Evolutionary conservation across 2,888 invertebrate genomes (phyloP).

Genomic region (Hirtodrosophila alboralis): DNA sequence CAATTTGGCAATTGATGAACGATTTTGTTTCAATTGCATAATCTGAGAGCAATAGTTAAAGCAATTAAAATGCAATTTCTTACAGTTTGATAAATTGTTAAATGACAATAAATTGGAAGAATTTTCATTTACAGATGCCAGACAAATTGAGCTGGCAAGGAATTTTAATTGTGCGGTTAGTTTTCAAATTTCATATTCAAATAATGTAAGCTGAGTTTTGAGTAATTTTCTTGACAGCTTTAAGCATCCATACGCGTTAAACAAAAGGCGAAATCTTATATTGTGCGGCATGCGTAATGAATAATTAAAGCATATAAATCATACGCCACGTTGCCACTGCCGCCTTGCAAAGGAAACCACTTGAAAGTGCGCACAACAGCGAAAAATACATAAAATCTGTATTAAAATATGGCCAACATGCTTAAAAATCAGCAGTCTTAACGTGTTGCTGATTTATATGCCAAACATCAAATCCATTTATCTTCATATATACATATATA

Average conservation of each 20-base stretch:
- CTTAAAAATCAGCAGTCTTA: constrained; percentile 46
- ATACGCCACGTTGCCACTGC: constrained; percentile 64
- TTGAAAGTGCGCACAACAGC: constrained; percentile 60
- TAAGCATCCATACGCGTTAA: background rate
- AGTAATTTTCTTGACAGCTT: background rate
- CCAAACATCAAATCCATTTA: constrained; percentile 77
- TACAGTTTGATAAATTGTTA: no score
- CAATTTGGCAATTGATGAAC: no score
- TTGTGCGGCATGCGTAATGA: constrained; percentile 42
- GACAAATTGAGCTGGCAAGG: no score
- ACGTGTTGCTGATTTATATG: constrained; percentile 67
- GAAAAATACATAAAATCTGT: constrained; percentile 55
- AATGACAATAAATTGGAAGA: no score
- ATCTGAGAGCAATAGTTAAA: no score
- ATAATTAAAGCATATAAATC: constrained; percentile 75
- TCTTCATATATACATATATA: constrained; percentile 61
- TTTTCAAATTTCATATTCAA: no score
- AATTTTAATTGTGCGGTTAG: no score
- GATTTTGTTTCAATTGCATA: no score
- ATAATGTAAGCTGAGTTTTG: no score
- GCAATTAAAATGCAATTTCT: no score
- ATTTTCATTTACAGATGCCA: no score
- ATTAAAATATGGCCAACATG: constrained; percentile 47
- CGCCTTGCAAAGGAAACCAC: constrained; percentile 38
- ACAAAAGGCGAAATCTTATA: constrained; percentile 21